Percentiles rank a stretch among this genome's conserved stretches.
These are phyloP conservation scores for Eupithecia exiguata DNA, from an alignment of 2,888 invertebrate species.

Conservation along the genomic window DNA sequence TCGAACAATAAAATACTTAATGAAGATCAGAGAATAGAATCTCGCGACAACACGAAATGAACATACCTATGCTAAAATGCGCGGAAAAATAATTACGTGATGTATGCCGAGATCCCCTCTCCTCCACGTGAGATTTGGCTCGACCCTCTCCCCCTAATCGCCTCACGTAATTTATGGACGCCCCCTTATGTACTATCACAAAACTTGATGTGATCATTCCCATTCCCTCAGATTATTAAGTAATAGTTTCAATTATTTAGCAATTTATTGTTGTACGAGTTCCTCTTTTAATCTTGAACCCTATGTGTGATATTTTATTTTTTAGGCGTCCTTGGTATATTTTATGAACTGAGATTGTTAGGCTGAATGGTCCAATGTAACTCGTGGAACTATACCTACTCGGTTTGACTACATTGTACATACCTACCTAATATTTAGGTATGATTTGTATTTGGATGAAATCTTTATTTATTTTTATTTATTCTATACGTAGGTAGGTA, in stretches of 20 bases:
- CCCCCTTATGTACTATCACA: not conserved
- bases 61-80: too few species aligned
- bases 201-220: not conserved
- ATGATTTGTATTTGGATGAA: not conserved
- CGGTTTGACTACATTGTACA: not conserved
- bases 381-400: not conserved
- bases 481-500: not conserved
- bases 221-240: not conserved
- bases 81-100: too few species aligned
- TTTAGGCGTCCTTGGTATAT: slow-evolving; percentile 4
- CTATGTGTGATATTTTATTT: not conserved
- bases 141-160: too few species aligned
- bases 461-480: not conserved
- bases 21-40: too few species aligned
- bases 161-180: too few species aligned
- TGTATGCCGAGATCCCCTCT: too few species aligned
- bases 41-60: too few species aligned
- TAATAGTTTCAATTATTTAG: not conserved
- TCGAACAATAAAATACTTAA: too few species aligned
- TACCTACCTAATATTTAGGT: not conserved
- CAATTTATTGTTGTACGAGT: not conserved
- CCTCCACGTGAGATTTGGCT: too few species aligned
- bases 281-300: not conserved
- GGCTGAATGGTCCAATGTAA: slow-evolving; percentile 24
- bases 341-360: slow-evolving; percentile 29